Percentiles rank a stretch among this genome's conserved stretches.
These are phyloP conservation scores for Tragopan temminckii DNA, from an alignment of 2,797 vertebrate genomes.

Conservation along the genomic window DNA sequence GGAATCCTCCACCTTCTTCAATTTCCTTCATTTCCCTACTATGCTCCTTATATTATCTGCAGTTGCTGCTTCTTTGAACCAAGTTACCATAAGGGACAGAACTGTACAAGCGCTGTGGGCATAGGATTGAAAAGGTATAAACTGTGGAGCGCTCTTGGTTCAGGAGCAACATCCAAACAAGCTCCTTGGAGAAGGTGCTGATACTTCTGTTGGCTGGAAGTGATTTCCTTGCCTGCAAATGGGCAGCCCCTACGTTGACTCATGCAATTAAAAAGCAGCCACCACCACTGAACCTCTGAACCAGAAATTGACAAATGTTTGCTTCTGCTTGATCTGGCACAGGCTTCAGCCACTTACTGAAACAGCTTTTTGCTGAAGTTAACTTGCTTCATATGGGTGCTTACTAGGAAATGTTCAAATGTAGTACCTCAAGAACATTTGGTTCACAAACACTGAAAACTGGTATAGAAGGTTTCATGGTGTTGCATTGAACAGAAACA, in stretches of 20 bases:
- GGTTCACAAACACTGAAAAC: background rate
- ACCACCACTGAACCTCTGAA: background rate
- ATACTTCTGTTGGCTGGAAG: background rate
- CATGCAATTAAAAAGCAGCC: background rate
- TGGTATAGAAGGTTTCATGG: background rate
- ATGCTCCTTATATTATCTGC: background rate
- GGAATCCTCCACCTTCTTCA: background rate
- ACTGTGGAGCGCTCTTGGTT: background rate
- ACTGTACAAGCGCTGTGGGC: background rate
- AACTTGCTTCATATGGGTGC: background rate
- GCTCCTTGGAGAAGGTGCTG: background rate
- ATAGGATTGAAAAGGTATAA: background rate
- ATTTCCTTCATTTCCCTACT: background rate
- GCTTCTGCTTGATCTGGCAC: background rate
- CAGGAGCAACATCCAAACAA: background rate
- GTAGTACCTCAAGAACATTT: accelerated
- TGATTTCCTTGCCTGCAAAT: background rate
- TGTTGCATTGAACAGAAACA: background rate
- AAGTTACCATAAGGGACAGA: background rate
- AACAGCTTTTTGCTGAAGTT: background rate
- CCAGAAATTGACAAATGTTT: background rate
- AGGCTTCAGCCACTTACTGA: background rate
- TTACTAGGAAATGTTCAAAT: background rate
- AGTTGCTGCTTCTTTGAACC: background rate
- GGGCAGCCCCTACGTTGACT: background rate